A percentile compares a stretch with the other conserved stretches of the same genome.
phyloP scores from a whole-genome alignment of 2,113 vertebrate species.

The Neotoma lepida region DNA sequence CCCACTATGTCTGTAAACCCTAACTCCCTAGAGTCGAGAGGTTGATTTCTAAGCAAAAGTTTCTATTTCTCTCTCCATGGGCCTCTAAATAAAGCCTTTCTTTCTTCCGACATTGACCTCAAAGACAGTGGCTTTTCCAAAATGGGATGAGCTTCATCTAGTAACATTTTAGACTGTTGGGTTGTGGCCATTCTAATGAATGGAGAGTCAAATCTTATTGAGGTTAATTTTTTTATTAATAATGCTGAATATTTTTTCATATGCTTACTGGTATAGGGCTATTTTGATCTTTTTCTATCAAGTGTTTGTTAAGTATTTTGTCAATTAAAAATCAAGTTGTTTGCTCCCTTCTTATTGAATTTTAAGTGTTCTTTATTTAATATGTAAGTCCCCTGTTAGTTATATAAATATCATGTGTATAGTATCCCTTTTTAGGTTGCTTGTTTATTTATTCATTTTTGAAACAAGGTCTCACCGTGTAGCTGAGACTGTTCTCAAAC shows the following conservation, averaged over 20 bases:
- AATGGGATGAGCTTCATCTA: not conserved
- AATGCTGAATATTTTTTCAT: not conserved
- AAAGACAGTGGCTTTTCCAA: not conserved
- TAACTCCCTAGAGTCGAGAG: not conserved
- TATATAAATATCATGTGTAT: not conserved
- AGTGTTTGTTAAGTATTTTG: not conserved
- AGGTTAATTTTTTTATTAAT: not conserved
- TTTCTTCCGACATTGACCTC: not conserved
- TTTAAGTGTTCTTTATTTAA: not conserved
- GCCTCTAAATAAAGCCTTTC: not conserved
- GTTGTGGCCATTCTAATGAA: not conserved
- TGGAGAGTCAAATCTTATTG: not conserved
- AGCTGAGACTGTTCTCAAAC: not conserved
- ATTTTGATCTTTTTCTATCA: not conserved
- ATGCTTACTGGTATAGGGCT: not conserved
- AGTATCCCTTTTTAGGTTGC: not conserved
- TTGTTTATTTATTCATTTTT: not conserved
- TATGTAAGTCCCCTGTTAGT: not conserved
- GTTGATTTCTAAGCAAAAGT: not conserved
- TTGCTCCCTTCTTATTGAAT: not conserved
- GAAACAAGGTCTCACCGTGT: not conserved
- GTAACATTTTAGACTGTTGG: not conserved
- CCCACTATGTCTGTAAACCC: not conserved
- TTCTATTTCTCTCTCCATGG: not conserved
- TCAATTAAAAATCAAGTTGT: not conserved